Conservation (phyloP, 2,888 invertebrate species). For the Trissolcus japonicus region DNA sequence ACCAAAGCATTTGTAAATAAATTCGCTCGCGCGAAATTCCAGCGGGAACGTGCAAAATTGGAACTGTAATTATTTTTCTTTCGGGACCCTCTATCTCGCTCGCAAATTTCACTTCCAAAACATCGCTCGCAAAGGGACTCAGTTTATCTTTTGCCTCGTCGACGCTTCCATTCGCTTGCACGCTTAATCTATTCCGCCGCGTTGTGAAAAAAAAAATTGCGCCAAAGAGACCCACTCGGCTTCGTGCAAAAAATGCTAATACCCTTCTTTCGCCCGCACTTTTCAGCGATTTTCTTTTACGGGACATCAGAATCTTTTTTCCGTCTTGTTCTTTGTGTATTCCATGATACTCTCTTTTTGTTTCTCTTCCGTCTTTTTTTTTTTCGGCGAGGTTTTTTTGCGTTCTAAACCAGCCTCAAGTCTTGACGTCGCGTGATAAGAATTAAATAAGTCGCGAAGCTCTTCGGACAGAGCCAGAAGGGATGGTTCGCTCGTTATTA, state of each 20-base stretch:
- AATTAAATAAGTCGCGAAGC: slow-evolving; percentile 41
- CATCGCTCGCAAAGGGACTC: slow-evolving; percentile 55
- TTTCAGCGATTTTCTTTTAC: slow-evolving; percentile 44
- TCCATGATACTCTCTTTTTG: neutral
- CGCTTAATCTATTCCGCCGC: slow-evolving; percentile 54
- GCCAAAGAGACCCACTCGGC: slow-evolving; percentile 44
- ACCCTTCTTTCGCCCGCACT: slow-evolving; percentile 39
- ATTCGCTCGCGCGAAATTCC: slow-evolving; percentile 56
- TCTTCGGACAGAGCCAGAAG: slow-evolving; percentile 24
- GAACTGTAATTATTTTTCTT: slow-evolving; percentile 66
- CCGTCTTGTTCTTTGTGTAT: slow-evolving; percentile 14
- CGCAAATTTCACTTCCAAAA: slow-evolving; percentile 59
- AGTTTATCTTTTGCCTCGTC: slow-evolving; percentile 60
- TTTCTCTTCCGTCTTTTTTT: slow-evolving; percentile 5
- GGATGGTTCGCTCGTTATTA: slow-evolving; percentile 30
- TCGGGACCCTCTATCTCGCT: slow-evolving; percentile 46
- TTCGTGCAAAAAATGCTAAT: slow-evolving; percentile 54
- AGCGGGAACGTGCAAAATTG: slow-evolving; percentile 59
- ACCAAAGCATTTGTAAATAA: slow-evolving; percentile 63
- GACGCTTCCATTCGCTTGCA: slow-evolving; percentile 53
- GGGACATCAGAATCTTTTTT: slow-evolving; percentile 10
- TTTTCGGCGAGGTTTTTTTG: neutral
- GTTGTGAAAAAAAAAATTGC: slow-evolving; percentile 36
- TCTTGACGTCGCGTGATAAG: slow-evolving; percentile 41
- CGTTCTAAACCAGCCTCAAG: slow-evolving; percentile 34